These are phyloP conservation scores for Sus cebifrons DNA, from an alignment of 2,797 vertebrate genomes.

Conservation along the genomic window DNA sequence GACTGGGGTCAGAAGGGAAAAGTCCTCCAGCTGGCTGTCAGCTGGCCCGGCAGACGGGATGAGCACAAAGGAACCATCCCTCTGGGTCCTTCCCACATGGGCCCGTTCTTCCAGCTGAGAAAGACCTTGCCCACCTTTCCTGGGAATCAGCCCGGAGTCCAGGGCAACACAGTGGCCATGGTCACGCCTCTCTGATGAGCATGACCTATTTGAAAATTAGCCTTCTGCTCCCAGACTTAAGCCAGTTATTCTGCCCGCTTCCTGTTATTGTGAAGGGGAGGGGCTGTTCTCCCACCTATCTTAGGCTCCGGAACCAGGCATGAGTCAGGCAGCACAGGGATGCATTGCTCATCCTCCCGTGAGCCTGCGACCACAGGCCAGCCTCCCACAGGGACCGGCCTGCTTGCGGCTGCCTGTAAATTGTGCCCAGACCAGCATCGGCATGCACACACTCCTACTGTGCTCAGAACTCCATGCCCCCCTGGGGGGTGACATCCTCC, in stretches of 20 bases:
- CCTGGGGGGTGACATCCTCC: background rate
- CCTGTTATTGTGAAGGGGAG: background rate
- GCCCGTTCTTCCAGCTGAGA: background rate
- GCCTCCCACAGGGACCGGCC: conserved; percentile 26
- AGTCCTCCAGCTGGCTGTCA: background rate
- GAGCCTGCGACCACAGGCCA: background rate
- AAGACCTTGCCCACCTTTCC: background rate
- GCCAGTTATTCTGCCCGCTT: background rate
- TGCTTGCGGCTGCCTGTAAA: conserved; percentile 10
- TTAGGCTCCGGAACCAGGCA: conserved; percentile 43
- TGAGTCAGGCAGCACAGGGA: conserved; percentile 64
- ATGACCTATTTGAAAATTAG: background rate
- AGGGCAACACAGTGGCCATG: no score
- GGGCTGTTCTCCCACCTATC: conserved; percentile 23
- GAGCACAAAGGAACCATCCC: background rate
- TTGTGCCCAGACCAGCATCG: background rate
- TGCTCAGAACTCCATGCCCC: background rate
- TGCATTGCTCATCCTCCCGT: conserved; percentile 67
- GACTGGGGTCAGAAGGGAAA: background rate
- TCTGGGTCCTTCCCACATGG: background rate
- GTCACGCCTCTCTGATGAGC: background rate
- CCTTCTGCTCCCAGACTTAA: conserved; percentile 10
- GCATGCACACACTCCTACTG: background rate
- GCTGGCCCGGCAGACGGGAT: background rate
- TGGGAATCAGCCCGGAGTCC: background rate